A percentile compares a stretch with the other conserved stretches of the same genome.
These are phyloP conservation scores for Clostera curtula DNA, from an alignment of 2,888 invertebrate genomes.

Conservation along the genomic window DNA sequence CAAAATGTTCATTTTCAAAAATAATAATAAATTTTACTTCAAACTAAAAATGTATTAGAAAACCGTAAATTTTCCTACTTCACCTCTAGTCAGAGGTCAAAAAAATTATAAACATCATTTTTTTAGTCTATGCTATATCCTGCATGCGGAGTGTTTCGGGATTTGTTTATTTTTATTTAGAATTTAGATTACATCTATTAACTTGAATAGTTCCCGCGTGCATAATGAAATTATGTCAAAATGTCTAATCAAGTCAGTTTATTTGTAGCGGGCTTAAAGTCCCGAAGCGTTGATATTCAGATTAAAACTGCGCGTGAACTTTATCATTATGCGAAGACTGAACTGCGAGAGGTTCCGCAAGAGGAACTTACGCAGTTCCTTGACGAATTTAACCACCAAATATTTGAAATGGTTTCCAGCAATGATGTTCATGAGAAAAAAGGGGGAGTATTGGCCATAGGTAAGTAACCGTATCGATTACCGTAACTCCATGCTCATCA, in stretches of 20 bases:
- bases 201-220: slow-evolving; percentile 6
- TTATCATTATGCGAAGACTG: slow-evolving; percentile 92
- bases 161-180: slow-evolving; percentile 26
- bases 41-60: too few relatives aligned
- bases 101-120: background rate
- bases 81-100: background rate
- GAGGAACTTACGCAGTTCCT: slow-evolving; percentile 94
- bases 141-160: slow-evolving; percentile 22
- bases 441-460: slow-evolving; percentile 95
- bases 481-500: background rate
- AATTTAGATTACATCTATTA: slow-evolving; percentile 7
- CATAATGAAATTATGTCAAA: slow-evolving; percentile 26
- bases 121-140: slow-evolving; percentile 15
- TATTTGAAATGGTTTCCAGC: slow-evolving; percentile 96
- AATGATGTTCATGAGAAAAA: slow-evolving; percentile 95
- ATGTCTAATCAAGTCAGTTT: slow-evolving; percentile 79
- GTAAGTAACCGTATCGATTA: slow-evolving; percentile 49
- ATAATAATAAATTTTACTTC: too few relatives aligned
- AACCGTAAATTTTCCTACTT: too few relatives aligned
- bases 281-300: slow-evolving; percentile 88
- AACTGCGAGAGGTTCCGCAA: slow-evolving; percentile 89
- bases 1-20: too few relatives aligned
- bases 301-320: slow-evolving; percentile 92
- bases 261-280: slow-evolving; percentile 91
- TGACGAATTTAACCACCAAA: slow-evolving; percentile 96